Evolutionary conservation across 2,113 vertebrate species (phyloP).

Genomic region (Gobiocypris rarus): DNA sequence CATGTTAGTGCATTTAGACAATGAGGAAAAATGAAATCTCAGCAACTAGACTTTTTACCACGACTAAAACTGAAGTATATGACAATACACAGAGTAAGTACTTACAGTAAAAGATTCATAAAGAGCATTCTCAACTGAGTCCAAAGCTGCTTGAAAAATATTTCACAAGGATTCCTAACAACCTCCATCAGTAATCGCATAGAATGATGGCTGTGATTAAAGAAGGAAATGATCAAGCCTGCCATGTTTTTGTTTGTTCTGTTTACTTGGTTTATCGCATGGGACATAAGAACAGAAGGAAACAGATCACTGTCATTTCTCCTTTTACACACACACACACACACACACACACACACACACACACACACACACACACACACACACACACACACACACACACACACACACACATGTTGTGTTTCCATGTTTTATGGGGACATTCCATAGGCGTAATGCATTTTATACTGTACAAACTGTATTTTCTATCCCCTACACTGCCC

Average conservation of each 20-base stretch:
- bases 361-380: no score
- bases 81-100: background rate
- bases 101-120: background rate
- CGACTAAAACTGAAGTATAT: background rate
- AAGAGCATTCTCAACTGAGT: conserved; percentile 19
- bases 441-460: background rate
- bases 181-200: conserved; percentile 47
- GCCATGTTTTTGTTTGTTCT: conserved; percentile 51
- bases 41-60: background rate
- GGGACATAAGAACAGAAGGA: conserved; percentile 8
- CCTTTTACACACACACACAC: no score
- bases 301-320: background rate
- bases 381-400: no score
- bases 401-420: no score
- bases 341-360: no score
- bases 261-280: conserved; percentile 43
- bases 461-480: no score
- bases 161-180: conserved; percentile 43
- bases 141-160: conserved; percentile 33
- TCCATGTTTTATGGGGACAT: no score
- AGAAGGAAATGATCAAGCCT: conserved; percentile 29
- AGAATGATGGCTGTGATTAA: conserved; percentile 53
- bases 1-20: background rate
- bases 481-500: no score
- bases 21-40: background rate